These are phyloP conservation scores for Chloroclystis v-ata DNA, from an alignment of 2,888 invertebrate genomes.

Conservation along the genomic window DNA sequence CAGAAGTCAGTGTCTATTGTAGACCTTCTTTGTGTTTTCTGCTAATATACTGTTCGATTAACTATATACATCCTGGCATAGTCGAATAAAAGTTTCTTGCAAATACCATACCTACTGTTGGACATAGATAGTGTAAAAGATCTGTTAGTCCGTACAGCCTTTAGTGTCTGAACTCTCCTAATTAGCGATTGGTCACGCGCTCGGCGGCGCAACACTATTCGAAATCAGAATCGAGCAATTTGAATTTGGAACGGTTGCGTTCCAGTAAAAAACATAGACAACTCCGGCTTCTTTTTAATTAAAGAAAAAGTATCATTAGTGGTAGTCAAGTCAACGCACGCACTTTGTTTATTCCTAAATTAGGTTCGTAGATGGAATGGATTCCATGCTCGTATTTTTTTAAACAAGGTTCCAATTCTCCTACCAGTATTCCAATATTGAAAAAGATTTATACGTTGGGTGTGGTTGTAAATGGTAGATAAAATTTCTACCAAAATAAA, in stretches of 20 bases:
- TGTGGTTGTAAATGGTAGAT: too few species aligned
- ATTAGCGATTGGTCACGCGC: constrained; percentile 77
- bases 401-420: too few species aligned
- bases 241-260: constrained; percentile 70
- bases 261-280: constrained; percentile 44
- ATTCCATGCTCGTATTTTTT: background rate
- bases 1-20: too few species aligned
- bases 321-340: constrained; percentile 8
- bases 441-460: too few species aligned
- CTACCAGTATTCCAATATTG: too few species aligned
- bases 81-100: too few species aligned
- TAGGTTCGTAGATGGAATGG: constrained; percentile 3
- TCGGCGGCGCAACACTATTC: constrained; percentile 57
- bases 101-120: too few species aligned
- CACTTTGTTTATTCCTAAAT: constrained; percentile 7
- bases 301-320: constrained; percentile 40
- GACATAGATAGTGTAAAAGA: constrained; percentile 1
- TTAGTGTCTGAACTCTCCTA: constrained; percentile 54
- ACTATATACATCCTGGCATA: too few species aligned
- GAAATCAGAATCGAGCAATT: constrained; percentile 67
- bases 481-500: background rate
- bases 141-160: constrained; percentile 16
- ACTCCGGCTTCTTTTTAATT: constrained; percentile 44
- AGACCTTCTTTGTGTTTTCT: too few species aligned
- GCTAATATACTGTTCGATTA: too few species aligned